Conservation (phyloP, 2,797 vertebrate species). For the Danio albolineatus region DNA sequence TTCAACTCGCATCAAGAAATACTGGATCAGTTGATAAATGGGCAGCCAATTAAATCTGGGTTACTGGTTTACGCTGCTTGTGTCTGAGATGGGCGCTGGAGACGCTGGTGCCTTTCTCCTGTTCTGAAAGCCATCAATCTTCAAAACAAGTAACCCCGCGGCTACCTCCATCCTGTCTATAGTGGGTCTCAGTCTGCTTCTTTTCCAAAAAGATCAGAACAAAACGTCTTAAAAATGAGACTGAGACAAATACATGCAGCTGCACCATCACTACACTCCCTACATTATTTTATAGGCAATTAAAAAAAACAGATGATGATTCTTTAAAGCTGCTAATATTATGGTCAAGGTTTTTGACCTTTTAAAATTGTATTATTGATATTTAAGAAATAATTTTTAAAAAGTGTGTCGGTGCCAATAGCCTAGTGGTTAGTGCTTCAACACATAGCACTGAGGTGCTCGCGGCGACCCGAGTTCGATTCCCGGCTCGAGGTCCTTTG, state of each 20-base stretch:
- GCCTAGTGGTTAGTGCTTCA: no score
- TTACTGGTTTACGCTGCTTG: slow-evolving; percentile 78
- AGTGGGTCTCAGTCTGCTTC: neutral
- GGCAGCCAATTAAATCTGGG: slow-evolving; percentile 82
- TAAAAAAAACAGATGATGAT: neutral
- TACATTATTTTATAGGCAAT: neutral
- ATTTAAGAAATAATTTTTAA: no score
- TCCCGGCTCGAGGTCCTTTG: no score
- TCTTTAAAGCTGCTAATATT: neutral
- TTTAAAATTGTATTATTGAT: no score
- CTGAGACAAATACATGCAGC: neutral
- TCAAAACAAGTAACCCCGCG: slow-evolving; percentile 8
- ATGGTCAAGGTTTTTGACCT: neutral
- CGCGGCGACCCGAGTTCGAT: no score
- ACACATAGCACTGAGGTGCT: no score
- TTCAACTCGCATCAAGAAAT: slow-evolving; percentile 70
- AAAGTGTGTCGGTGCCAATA: no score
- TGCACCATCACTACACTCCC: neutral
- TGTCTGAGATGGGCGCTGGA: slow-evolving; percentile 68
- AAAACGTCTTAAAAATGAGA: neutral
- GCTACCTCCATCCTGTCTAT: slow-evolving; percentile 5
- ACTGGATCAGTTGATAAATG: slow-evolving; percentile 78
- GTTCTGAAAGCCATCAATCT: slow-evolving; percentile 79
- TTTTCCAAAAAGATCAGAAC: neutral
- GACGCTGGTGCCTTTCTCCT: slow-evolving; percentile 73